phyloP scores from a whole-genome alignment of 2,797 vertebrate species.

The Avahi laniger region DNA sequence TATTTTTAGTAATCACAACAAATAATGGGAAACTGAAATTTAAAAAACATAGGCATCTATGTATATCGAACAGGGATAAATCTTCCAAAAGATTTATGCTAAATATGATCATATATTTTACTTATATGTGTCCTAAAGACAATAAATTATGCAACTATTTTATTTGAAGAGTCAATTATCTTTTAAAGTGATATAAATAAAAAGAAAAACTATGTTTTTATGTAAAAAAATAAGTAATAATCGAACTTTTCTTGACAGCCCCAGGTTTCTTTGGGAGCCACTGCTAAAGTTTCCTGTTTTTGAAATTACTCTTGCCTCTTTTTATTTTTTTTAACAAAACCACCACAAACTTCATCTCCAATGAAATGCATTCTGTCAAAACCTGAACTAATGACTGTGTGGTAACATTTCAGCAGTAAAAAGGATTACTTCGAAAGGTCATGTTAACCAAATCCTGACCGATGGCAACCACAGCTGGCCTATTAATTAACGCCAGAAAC shows the following conservation, averaged over 20 bases:
- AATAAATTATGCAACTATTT: background rate
- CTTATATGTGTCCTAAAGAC: background rate
- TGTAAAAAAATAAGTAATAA: background rate
- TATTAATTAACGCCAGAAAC: background rate
- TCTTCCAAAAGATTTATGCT: background rate
- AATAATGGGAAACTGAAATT: too few species aligned
- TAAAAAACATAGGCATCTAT: too few species aligned
- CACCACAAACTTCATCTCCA: conserved; percentile 9
- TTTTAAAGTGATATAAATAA: background rate
- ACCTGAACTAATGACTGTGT: background rate
- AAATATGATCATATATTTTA: background rate
- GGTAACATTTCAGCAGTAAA: conserved; percentile 39
- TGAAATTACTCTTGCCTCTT: background rate
- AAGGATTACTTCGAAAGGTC: conserved; percentile 46
- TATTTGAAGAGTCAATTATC: background rate
- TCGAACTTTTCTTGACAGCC: conserved; percentile 53
- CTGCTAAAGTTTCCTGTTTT: background rate
- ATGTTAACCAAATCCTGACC: accelerated
- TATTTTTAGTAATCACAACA: too few species aligned
- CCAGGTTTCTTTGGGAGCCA: background rate
- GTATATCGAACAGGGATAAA: background rate
- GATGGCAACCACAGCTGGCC: background rate
- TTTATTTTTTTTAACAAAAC: background rate
- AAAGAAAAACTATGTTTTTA: background rate
- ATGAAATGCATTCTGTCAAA: conserved; percentile 31